Conservation (phyloP, 2,888 invertebrate species). For the Sinhomidia bicolor region DNA sequence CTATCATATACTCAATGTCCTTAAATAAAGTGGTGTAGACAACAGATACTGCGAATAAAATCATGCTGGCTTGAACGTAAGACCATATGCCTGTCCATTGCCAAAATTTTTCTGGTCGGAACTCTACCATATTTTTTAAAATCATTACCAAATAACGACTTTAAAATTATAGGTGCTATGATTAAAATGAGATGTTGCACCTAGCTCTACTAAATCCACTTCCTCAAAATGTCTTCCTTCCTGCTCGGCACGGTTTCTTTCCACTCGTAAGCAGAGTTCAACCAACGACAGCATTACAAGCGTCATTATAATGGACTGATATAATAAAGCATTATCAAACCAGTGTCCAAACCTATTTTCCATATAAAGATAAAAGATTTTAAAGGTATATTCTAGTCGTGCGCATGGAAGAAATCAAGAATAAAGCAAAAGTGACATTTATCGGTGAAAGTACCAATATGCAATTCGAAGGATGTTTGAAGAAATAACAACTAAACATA, state of each 20-base stretch:
- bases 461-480: constrained; percentile 71
- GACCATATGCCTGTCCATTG: constrained; percentile 74
- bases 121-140: constrained; percentile 56
- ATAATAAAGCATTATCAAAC: constrained; percentile 69
- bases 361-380: not conserved
- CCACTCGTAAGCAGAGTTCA: constrained; percentile 71
- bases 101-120: constrained; percentile 70
- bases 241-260: constrained; percentile 6
- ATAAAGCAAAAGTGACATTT: no score
- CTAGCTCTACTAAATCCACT: no score
- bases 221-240: constrained; percentile 15
- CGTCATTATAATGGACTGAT: constrained; percentile 72
- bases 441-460: constrained; percentile 69
- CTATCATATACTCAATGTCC: constrained; percentile 29
- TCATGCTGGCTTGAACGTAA: constrained; percentile 68
- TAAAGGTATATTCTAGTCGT: not conserved
- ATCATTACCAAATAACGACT: no score
- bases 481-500: constrained; percentile 67
- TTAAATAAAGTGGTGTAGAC: constrained; percentile 31
- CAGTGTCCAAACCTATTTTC: constrained; percentile 71
- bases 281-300: constrained; percentile 71
- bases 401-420: not conserved
- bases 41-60: constrained; percentile 23
- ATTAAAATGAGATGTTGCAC: no score
- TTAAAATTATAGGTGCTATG: not conserved